Evolutionary conservation across 2,888 invertebrate species (phyloP).

Genomic region (Ferrisia virgata): DNA sequence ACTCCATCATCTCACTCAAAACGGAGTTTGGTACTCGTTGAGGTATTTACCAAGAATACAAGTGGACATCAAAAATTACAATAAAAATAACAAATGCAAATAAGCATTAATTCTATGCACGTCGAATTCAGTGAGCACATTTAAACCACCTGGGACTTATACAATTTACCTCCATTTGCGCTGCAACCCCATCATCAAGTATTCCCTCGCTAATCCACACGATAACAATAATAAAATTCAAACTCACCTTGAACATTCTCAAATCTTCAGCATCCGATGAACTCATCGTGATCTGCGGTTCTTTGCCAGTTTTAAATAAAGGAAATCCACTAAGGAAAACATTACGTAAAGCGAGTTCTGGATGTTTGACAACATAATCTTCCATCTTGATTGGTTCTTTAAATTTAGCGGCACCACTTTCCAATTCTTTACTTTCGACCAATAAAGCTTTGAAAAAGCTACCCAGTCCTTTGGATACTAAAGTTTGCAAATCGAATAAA

Average conservation of each 20-base stretch:
- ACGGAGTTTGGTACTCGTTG: no score
- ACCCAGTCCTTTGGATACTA: background rate
- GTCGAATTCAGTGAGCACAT: no score
- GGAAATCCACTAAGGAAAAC: slow-evolving; percentile 37
- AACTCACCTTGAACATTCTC: background rate
- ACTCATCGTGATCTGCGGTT: background rate
- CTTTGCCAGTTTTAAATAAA: background rate
- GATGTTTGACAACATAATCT: background rate
- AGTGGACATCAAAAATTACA: no score
- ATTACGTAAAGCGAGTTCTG: background rate
- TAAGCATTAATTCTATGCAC: no score
- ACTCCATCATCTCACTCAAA: no score
- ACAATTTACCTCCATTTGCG: no score
- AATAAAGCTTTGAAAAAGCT: slow-evolving; percentile 15
- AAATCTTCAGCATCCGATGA: background rate
- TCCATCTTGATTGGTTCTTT: slow-evolving; percentile 12
- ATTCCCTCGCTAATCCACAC: no score
- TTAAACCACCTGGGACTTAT: no score
- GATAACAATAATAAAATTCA: background rate
- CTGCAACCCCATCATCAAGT: no score
- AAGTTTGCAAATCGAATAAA: slow-evolving; percentile 16
- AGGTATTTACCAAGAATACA: no score
- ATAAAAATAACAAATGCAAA: no score
- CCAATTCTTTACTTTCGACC: background rate
- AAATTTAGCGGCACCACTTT: background rate